Conservation (phyloP, 2,797 vertebrate genomes). For the Amniataba percoides region DNA sequence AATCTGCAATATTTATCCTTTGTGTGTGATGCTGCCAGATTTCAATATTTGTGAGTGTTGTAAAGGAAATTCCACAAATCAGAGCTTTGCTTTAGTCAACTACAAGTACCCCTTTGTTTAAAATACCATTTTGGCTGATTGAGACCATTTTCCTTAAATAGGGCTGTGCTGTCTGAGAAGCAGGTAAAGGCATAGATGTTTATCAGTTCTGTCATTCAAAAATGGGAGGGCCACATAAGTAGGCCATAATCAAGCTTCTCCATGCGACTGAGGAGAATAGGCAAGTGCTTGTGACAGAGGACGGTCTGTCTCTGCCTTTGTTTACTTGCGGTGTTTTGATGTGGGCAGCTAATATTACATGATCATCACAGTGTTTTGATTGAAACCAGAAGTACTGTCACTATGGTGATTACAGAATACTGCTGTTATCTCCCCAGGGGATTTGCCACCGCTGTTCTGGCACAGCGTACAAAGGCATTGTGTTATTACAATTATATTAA, state of each 20-base stretch:
- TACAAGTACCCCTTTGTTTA: conserved; percentile 21
- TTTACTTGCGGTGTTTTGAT: conserved; percentile 46
- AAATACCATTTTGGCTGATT: conserved; percentile 30
- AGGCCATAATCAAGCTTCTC: conserved; percentile 9
- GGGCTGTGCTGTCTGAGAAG: conserved; percentile 14
- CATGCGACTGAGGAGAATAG: not conserved
- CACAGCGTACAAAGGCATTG: conserved; percentile 25
- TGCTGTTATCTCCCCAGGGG: conserved; percentile 27
- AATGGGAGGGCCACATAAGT: not conserved
- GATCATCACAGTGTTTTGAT: conserved; percentile 39
- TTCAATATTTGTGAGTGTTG: conserved; percentile 26
- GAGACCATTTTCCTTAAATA: not conserved
- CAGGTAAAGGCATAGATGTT: not conserved
- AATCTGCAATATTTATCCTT: conserved; percentile 23
- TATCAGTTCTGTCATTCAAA: conserved; percentile 5
- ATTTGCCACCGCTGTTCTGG: conserved; percentile 30
- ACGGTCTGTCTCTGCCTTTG: conserved; percentile 21
- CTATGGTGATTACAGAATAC: conserved; percentile 45
- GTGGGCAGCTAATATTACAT: conserved; percentile 40
- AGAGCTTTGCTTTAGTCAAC: conserved; percentile 9
- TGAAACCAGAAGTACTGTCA: conserved; percentile 41
- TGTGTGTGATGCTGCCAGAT: conserved; percentile 13
- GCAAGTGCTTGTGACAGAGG: conserved; percentile 27
- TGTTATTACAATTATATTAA: conserved; percentile 50
- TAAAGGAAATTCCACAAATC: conserved; percentile 5